Evolutionary conservation across 2,113 vertebrate species (phyloP), one percentile per base, ranked within the genome.

Genomic region (Parotia lawesii): DNA sequence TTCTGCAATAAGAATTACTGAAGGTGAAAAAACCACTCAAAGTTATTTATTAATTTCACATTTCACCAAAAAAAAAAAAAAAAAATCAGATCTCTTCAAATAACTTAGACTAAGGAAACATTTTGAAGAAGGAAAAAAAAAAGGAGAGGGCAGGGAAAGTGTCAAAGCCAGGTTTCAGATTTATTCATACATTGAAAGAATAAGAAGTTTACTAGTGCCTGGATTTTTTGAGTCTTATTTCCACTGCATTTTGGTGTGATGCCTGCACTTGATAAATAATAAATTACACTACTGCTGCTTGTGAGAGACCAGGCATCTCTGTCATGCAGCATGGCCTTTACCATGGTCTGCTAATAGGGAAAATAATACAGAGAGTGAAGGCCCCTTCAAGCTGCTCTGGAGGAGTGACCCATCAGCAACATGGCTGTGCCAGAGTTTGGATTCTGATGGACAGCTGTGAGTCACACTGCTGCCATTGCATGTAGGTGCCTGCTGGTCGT

Each of bases 251-350:
- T 69, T 84, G 48, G 10, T 65, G 42, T 54, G 66, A 72, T 66
- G 57, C 20, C 71, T 91, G 54, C 42, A 37, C 50, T 73, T 2
- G 0, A 70, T 91, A 89, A 94, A 95, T 94, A 91, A 94, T 91
- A 44, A 89, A 94, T 85, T 40, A 70, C 21, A 10, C 66, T 69
- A n/a, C 15, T 67, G 6, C 70, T 92, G 33, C 24, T 89, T 62
- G 42, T 69, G 80, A 74, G 53, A 65, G 42, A 61, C 70, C 40
- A 76, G 81, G 21, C 71, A 82, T 82, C 60, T 56, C 48, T 54
- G 42, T 85, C 29, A 9, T 53, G 25, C 33, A 85, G 64, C 44
- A 76, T 37, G 58, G 48, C 47, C 33, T 87, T 90, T 53, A 44
- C 21, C 7, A 8, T 8, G 14, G 18, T 54, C n/a, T 75, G 10